phyloP scores from a whole-genome alignment of 1,140 invertebrate species.

The Artemia franciscana region DNA sequence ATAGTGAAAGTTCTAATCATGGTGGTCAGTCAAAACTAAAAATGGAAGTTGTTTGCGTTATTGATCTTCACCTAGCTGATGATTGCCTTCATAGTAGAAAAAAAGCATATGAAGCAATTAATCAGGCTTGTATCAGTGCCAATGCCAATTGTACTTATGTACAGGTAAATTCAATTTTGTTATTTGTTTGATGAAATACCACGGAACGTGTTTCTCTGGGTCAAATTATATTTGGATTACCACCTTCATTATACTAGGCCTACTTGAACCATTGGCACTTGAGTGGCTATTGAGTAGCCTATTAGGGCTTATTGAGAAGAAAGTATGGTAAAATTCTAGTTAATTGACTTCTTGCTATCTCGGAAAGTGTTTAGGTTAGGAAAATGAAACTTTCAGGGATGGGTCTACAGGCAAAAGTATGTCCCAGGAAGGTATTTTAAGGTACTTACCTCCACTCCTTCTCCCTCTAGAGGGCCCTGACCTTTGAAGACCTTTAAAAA shows the following conservation, averaged over 20 bases:
- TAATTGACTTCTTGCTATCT: no score
- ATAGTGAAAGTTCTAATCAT: conserved; percentile 38
- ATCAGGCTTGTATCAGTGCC: conserved; percentile 45
- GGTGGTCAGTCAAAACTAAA: conserved; percentile 32
- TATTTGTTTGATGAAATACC: background rate
- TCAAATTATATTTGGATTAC: background rate
- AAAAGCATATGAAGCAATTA: conserved; percentile 58
- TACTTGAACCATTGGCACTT: background rate
- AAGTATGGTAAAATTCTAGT: background rate
- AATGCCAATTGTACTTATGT: conserved; percentile 59
- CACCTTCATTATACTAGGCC: background rate
- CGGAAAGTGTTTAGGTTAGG: no score
- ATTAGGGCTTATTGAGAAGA: no score
- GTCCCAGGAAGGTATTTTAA: no score
- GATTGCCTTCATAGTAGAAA: conserved; percentile 44
- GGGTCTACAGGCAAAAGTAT: no score
- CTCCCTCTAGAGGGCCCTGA: no score
- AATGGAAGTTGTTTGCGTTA: conserved; percentile 78
- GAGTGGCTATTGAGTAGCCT: no score
- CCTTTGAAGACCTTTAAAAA: no score
- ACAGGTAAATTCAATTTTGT: conserved; percentile 29
- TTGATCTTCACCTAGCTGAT: conserved; percentile 41
- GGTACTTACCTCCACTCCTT: no score
- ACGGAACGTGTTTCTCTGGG: background rate
- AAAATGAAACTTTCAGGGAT: no score